phyloP scores from a whole-genome alignment of 2,113 vertebrate species.

The Rhynchopsitta pachyrhyncha region DNA sequence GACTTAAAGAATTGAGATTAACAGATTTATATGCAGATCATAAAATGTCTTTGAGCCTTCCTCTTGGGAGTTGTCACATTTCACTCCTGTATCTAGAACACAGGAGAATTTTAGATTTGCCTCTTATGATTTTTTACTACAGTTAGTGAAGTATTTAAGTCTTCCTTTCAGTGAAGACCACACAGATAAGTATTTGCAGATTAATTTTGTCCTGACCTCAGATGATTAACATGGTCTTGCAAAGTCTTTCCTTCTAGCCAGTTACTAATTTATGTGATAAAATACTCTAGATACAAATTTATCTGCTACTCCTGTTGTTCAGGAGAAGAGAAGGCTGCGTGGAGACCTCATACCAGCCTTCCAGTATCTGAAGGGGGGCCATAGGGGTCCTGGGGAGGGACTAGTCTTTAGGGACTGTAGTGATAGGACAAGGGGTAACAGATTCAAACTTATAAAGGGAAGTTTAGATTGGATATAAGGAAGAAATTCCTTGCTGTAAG shows the following conservation, averaged over 20 bases:
- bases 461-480: too few relatives aligned
- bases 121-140: not conserved
- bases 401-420: too few relatives aligned
- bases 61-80: not conserved
- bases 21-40: not conserved
- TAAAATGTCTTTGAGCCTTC: not conserved
- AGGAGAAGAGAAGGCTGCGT: too few relatives aligned
- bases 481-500: too few relatives aligned
- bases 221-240: not conserved
- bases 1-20: not conserved
- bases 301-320: conserved; percentile 24
- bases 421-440: too few relatives aligned
- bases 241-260: not conserved
- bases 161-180: not conserved
- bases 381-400: too few relatives aligned
- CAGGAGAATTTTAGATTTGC: not conserved
- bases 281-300: not conserved
- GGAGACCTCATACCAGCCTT: too few relatives aligned
- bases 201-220: conserved; percentile 8
- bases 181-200: not conserved
- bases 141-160: conserved; percentile 17
- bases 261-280: conserved; percentile 37
- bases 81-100: not conserved
- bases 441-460: too few relatives aligned
- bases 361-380: too few relatives aligned